phyloP scores from a whole-genome alignment of 2,113 vertebrate species.

The Lycaon pictus region DNA sequence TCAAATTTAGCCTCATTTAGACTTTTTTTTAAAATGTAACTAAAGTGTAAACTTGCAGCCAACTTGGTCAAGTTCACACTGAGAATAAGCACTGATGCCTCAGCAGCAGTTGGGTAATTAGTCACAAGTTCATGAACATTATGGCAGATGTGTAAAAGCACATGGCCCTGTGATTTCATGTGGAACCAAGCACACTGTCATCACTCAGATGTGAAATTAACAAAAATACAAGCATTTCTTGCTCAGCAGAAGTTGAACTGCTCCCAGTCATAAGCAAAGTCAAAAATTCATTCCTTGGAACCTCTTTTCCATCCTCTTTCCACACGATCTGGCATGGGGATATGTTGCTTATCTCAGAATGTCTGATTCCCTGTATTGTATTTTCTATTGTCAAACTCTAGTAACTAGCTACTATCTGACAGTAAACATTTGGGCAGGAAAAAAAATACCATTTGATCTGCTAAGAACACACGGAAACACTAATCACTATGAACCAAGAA shows the following conservation, averaged over 20 bases:
- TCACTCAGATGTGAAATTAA: constrained; percentile 67
- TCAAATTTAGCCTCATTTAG: constrained; percentile 62
- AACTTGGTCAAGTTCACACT: constrained; percentile 33
- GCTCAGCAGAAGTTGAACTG: constrained; percentile 49
- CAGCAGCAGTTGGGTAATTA: constrained; percentile 22
- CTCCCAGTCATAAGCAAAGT: neutral
- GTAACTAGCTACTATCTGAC: neutral
- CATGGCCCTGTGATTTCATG: neutral
- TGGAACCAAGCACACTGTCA: constrained; percentile 42
- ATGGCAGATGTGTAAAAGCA: constrained; percentile 34
- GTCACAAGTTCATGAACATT: constrained; percentile 47
- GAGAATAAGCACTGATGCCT: neutral
- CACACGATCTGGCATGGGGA: neutral
- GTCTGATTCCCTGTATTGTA: neutral
- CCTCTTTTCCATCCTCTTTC: neutral
- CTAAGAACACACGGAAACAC: neutral
- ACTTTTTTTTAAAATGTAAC: constrained; percentile 58
- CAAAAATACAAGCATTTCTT: constrained; percentile 42
- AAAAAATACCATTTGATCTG: neutral
- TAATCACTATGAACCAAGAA: constrained; percentile 42
- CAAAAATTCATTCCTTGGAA: constrained; percentile 29
- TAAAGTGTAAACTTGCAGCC: neutral
- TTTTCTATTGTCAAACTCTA: neutral
- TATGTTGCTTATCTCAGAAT: neutral
- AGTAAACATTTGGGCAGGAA: constrained; percentile 1